These are phyloP conservation scores for Tringa solitaria DNA, from an alignment of 2,113 vertebrate species.

Conservation along the genomic window DNA sequence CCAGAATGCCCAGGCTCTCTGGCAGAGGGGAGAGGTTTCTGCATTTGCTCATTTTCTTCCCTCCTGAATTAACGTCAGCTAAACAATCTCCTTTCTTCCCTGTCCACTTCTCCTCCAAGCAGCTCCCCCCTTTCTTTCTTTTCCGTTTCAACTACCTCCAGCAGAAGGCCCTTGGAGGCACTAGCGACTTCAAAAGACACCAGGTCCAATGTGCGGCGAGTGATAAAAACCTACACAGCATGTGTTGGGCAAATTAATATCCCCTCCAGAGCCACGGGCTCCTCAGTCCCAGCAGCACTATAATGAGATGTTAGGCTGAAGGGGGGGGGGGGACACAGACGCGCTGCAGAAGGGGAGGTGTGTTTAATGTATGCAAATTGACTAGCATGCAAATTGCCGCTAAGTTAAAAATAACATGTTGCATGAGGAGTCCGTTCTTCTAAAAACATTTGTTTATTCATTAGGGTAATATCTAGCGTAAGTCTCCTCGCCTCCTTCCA, in stretches of 20 bases:
- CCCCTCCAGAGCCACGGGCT: constrained; percentile 70
- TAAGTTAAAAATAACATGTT: constrained; percentile 76
- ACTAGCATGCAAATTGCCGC: constrained; percentile 73
- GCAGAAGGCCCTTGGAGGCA: constrained; percentile 69
- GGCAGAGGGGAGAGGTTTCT: not conserved
- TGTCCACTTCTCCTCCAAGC: not conserved
- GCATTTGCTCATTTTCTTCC: constrained; percentile 17
- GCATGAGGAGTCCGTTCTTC: constrained; percentile 57
- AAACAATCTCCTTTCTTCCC: constrained; percentile 25
- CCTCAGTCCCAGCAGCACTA: constrained; percentile 66
- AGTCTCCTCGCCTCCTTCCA: constrained; percentile 28
- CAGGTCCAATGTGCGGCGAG: constrained; percentile 69
- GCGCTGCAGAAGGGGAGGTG: constrained; percentile 57
- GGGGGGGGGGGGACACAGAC: constrained; percentile 55
- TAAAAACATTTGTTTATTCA: constrained; percentile 72
- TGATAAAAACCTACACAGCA: constrained; percentile 76
- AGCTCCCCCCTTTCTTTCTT: constrained; percentile 5
- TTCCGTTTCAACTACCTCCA: constrained; percentile 52
- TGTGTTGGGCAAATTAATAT: constrained; percentile 77
- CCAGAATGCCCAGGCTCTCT: not conserved
- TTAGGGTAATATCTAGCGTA: constrained; percentile 68
- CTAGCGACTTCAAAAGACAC: constrained; percentile 75
- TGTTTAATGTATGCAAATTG: constrained; percentile 82
- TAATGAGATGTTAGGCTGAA: constrained; percentile 72
- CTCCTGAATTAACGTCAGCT: constrained; percentile 5